phyloP scores from a whole-genome alignment of 1,140 invertebrate genomes.

The Aleiodes sp. region DNA sequence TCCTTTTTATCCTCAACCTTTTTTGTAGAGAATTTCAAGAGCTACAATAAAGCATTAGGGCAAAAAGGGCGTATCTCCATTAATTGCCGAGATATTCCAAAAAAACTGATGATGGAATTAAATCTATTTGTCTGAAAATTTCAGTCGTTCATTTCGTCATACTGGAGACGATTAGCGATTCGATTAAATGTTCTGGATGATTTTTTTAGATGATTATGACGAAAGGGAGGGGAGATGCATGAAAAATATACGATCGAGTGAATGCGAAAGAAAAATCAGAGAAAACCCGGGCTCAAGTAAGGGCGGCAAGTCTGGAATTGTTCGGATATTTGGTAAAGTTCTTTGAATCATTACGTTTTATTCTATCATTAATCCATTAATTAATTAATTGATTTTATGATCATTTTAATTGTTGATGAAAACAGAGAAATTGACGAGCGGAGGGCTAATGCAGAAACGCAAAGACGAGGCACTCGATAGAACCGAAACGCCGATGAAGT shows the following conservation, averaged over 20 bases:
- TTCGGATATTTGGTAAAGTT: neutral
- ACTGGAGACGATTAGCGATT: neutral
- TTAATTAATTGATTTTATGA: neutral
- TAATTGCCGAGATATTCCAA: too few relatives aligned
- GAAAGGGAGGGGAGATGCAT: neutral
- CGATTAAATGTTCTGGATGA: neutral
- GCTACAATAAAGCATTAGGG: too few relatives aligned
- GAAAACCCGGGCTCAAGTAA: neutral
- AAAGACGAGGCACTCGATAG: neutral
- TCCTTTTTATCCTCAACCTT: too few relatives aligned
- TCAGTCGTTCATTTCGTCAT: neutral
- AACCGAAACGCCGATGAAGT: neutral
- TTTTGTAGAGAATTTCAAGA: too few relatives aligned
- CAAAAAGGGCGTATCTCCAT: too few relatives aligned
- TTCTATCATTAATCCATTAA: neutral
- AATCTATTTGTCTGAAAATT: too few relatives aligned
- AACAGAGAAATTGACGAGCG: neutral
- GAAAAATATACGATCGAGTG: neutral
- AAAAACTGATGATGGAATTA: too few relatives aligned
- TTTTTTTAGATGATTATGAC: neutral
- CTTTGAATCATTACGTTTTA: neutral
- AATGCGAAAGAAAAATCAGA: neutral
- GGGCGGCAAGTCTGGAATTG: neutral
- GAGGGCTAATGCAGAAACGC: neutral
- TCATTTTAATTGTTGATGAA: neutral